These are phyloP conservation scores for Dryomyza anilis DNA, from an alignment of 2,888 invertebrate species.

Conservation along the genomic window DNA sequence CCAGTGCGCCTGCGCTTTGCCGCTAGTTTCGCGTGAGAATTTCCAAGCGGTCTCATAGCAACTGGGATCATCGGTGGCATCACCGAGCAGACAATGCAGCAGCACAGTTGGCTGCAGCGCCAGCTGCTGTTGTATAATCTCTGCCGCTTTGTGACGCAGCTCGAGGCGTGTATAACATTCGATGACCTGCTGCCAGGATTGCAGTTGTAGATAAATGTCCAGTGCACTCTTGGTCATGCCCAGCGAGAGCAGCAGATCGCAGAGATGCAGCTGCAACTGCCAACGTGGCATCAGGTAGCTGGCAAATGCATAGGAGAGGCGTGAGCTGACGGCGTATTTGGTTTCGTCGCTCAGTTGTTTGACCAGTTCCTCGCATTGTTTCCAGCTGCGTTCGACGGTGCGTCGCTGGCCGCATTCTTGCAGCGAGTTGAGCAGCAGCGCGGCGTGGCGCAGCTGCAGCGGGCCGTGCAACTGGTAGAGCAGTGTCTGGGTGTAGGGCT, in stretches of 20 bases:
- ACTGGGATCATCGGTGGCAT: conserved; percentile 76
- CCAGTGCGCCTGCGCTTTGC: conserved; percentile 87
- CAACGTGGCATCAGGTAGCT: conserved; percentile 76
- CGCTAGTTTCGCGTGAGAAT: conserved; percentile 79
- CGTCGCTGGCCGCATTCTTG: conserved; percentile 79
- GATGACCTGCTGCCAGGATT: conserved; percentile 92
- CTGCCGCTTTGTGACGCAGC: conserved; percentile 87
- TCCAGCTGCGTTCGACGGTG: conserved; percentile 85
- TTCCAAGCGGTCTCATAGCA: conserved; percentile 92
- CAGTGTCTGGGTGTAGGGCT: conserved; percentile 74
- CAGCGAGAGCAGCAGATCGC: conserved; percentile 76
- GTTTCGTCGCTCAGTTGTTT: conserved; percentile 62
- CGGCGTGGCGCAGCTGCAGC: conserved; percentile 78
- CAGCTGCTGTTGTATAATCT: conserved; percentile 81
- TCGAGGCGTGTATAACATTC: conserved; percentile 86
- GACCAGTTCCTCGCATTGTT: conserved; percentile 82
- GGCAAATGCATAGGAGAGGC: conserved; percentile 72
- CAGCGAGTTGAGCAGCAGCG: conserved; percentile 76
- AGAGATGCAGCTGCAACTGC: conserved; percentile 77
- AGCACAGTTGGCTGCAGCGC: conserved; percentile 80
- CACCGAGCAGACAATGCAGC: conserved; percentile 90
- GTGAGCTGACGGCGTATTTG: conserved; percentile 43
- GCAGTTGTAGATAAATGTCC: conserved; percentile 75
- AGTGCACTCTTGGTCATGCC: conserved; percentile 86
- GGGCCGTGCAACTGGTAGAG: conserved; percentile 71